Base-by-base conservation (phyloP, 2,113 vertebrate species). In the Phyllostomus discolor region DNA sequence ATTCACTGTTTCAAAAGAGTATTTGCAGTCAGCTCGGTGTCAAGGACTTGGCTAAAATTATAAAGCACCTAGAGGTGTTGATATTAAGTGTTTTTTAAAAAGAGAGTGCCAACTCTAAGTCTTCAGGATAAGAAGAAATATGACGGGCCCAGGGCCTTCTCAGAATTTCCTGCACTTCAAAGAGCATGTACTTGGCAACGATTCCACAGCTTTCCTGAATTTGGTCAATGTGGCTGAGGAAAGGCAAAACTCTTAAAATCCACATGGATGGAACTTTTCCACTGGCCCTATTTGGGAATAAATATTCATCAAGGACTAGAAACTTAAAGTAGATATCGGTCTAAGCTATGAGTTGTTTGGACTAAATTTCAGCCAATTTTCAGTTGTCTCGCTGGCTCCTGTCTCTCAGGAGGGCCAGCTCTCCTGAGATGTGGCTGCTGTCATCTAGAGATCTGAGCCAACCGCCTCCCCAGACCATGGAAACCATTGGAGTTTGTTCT, bases 171-270 rank as follows among this genome's bases (percentile, higher is more conserved):
- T 48, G 0, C 64, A 97, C 91, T 97, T 98, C 98, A 98, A 98
- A 98, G 98, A 97, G 95, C 64, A 20, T 31, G 88, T 87, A 96
- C 92, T 97, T 98, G 98, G 98, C 98, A 98, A 9, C 28, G 94
- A 89, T 92, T 97, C 95, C 0, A 0, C 70, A 50, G 8, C 97
- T 96, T 97, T 97, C 97, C 75, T 85, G 97, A 96, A 84, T 94
- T 86, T 94, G 91, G 84, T 90, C 84, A 90, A 82, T 33, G 87
- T 89, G 95, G 94, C 96, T 54, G 57, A 90, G 52, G 82, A 64
- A 93, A 97, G 79, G 96, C 96, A 96, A 98, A 94, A 92, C 73
- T 94, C 85, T 95, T 88, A 96, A 98, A 97, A 97, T 94, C 62
- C 90, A 93, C 46, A 59, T 70, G 78, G 97, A 98, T 92, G 14